A percentile compares a stretch with the other conserved stretches of the same genome.
Conservation (phyloP, 2,797 vertebrate genomes). For the Acrossocheilus fasciatus region DNA sequence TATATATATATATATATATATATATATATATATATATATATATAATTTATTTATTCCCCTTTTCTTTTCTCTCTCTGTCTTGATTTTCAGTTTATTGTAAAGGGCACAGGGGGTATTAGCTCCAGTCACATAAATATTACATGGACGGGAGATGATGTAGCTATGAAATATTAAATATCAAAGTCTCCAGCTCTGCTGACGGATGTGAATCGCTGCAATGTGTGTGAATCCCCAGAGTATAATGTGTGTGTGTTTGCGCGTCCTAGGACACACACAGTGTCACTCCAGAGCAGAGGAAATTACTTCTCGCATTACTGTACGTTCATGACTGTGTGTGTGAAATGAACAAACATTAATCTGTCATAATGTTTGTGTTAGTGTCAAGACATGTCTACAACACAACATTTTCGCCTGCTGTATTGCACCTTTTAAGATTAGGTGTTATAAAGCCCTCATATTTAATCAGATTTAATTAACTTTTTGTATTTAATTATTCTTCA, state of each 20-base stretch:
- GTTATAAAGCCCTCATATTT: neutral
- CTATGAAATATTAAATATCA: constrained; percentile 80
- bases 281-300: constrained; percentile 35
- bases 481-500: too few relatives aligned
- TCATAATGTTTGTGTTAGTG: constrained; percentile 29
- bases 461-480: too few relatives aligned
- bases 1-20: neutral
- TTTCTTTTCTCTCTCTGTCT: neutral
- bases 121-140: constrained; percentile 72
- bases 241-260: neutral
- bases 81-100: constrained; percentile 27
- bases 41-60: neutral
- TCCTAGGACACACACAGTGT: neutral
- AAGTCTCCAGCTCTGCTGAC: constrained; percentile 63
- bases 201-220: constrained; percentile 48
- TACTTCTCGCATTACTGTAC: constrained; percentile 7
- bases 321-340: neutral
- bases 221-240: constrained; percentile 39
- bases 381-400: constrained; percentile 11
- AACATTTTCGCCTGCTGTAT: neutral
- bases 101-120: constrained; percentile 65
- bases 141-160: constrained; percentile 75
- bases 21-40: neutral
- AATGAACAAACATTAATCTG: constrained; percentile 20
- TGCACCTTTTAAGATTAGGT: neutral